Conservation (phyloP, 2,797 vertebrate species). For the Antrozous pallidus region DNA sequence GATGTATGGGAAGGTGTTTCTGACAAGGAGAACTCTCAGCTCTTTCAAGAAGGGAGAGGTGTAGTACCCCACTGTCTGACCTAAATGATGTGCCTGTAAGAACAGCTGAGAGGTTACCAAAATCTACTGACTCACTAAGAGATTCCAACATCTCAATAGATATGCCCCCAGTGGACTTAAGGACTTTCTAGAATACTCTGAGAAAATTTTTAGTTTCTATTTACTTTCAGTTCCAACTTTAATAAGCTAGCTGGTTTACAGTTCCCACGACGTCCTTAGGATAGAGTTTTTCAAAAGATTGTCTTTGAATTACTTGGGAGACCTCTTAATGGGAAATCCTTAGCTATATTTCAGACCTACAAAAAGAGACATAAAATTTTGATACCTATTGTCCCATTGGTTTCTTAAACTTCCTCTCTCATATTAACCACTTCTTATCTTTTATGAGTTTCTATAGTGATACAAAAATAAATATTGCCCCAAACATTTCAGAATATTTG, state of each 20-base stretch:
- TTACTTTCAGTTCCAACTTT: background rate
- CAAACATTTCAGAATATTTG: background rate
- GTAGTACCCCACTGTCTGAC: background rate
- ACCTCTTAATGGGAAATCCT: background rate
- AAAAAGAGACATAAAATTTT: background rate
- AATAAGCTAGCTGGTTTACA: background rate
- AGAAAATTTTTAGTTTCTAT: background rate
- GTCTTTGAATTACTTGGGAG: background rate
- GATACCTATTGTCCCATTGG: background rate
- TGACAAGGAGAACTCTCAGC: background rate
- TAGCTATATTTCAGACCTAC: background rate
- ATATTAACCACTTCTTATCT: background rate
- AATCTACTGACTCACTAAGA: background rate
- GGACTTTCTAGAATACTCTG: constrained; percentile 6
- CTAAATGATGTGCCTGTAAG: background rate
- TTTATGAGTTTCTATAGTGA: background rate
- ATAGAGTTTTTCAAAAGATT: background rate
- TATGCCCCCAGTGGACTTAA: background rate
- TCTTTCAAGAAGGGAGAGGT: background rate
- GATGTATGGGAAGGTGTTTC: background rate
- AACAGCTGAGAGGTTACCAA: background rate
- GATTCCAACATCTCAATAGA: background rate
- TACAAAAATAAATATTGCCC: background rate
- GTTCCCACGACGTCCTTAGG: background rate
- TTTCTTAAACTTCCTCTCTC: background rate